phyloP scores from a whole-genome alignment of 2,113 vertebrate genomes.

The Saccopteryx leptura region DNA sequence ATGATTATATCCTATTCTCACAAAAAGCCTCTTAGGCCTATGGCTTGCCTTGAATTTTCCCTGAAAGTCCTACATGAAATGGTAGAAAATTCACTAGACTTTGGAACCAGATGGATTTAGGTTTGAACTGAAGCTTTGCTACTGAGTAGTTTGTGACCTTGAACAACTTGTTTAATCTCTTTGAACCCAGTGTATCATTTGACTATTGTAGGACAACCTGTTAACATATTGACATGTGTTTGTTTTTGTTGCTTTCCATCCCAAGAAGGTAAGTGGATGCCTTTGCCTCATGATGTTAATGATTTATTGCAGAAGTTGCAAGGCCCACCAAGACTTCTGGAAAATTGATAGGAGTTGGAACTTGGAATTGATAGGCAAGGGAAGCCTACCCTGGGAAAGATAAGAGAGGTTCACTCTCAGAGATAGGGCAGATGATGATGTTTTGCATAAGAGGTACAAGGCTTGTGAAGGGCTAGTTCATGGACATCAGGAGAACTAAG shows the following conservation, averaged over 20 bases:
- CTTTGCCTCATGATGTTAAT: background rate
- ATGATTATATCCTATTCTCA: background rate
- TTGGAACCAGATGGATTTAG: background rate
- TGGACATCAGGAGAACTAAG: background rate
- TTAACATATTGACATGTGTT: background rate
- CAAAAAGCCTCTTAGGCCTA: background rate
- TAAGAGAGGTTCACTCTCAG: background rate
- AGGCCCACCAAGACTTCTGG: background rate
- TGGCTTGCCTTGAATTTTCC: background rate
- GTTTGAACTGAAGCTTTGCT: slow-evolving; percentile 2
- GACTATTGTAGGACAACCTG: background rate
- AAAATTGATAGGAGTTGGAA: background rate
- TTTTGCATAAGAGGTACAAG: background rate
- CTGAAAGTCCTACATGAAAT: background rate
- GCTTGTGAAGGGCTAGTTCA: slow-evolving; percentile 24
- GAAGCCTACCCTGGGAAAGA: background rate
- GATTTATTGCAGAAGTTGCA: background rate
- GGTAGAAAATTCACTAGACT: background rate
- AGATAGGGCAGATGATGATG: background rate
- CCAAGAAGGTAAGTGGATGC: background rate
- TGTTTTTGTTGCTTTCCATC: background rate
- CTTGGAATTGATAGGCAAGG: background rate
- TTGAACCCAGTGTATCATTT: background rate
- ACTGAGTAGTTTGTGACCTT: background rate
- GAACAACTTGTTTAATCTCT: background rate